Conservation (phyloP, 2,113 vertebrate species). For the Chauna torquata region DNA sequence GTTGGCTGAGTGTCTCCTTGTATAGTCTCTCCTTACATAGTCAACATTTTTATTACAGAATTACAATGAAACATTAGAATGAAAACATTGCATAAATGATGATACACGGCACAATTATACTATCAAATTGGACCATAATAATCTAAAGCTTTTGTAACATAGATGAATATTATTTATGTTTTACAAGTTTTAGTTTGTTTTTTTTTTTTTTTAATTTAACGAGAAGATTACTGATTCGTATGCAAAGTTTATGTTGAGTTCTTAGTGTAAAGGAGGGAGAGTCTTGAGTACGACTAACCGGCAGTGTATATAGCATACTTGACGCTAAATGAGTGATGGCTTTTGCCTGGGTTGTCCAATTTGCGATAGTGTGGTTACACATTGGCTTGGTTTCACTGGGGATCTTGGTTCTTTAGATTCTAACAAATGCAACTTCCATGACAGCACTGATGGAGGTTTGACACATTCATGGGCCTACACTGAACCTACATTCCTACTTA, state of each 20-base stretch:
- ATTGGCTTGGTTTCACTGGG: not conserved
- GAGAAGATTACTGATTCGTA: not conserved
- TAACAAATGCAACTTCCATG: not conserved
- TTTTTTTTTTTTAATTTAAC: not conserved
- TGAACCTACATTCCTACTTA: not conserved
- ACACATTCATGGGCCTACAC: not conserved
- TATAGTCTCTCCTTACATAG: not conserved
- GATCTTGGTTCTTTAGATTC: not conserved
- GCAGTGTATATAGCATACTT: not conserved
- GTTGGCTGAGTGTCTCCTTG: not conserved
- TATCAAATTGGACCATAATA: not conserved
- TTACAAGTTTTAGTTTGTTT: not conserved
- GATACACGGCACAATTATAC: not conserved
- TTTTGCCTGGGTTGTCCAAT: not conserved
- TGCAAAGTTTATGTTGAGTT: not conserved
- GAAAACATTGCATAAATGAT: not conserved
- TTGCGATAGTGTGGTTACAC: not conserved
- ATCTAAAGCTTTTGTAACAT: not conserved
- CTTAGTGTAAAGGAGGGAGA: not conserved
- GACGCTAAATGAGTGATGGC: not conserved
- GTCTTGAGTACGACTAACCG: not conserved
- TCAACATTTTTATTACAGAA: not conserved
- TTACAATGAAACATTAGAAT: not conserved
- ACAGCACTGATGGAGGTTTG: accelerated
- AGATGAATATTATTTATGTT: not conserved